Base-by-base conservation (phyloP, 2,797 vertebrate species). In the Rhinella marina region DNA sequence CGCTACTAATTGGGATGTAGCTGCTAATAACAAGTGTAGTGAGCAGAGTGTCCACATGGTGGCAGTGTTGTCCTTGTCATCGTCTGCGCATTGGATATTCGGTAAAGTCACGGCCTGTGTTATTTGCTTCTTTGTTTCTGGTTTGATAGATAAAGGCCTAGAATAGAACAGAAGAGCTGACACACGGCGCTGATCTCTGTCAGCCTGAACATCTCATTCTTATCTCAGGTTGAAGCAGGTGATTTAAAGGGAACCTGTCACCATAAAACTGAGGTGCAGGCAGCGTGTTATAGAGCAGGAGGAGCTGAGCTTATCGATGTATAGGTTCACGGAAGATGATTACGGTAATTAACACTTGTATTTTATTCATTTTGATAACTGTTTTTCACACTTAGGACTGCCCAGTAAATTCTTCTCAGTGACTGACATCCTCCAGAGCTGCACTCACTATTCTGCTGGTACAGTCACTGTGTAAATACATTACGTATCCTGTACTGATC, bases 21-120 rank as follows among this genome's bases (percentile, higher is more conserved):
- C 7, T 3, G 64, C 19, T 27, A 25, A n/a, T 82, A 29, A 13
- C 62, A 19, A 32, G 14, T 92, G 89, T 90, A 92, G 91, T 90
- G 88, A 89, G 90, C 86, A 91, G 89, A 92, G 92, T 92, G 94
- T 23, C 61, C 84, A 86, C 75, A 19, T 3, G 84, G 50, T 25
- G 84, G 75, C 76, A 64, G 16, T 70, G 19, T 41, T 48, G 32
- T 57, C 12, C 61, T 13, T n/a, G 27, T 7, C 6, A 0, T 41
- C 56, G 4, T 29, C n/a, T 7, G 25, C n/a, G 19, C 61, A 1
- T 21, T 19, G 57, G 6, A 59, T 11, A 59, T 19, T n/a, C 12
- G n/a, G 23, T 59, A 56, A 23, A n/a, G 50, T 56, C 54, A 56
- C 76, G 0, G 76, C 2, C 7, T 54, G 23, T 16, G 6, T 9